Evolutionary conservation across 2,888 invertebrate species (phyloP), one percentile per base, ranked within the genome.

Genomic region (Nymphalis urticae): DNA sequence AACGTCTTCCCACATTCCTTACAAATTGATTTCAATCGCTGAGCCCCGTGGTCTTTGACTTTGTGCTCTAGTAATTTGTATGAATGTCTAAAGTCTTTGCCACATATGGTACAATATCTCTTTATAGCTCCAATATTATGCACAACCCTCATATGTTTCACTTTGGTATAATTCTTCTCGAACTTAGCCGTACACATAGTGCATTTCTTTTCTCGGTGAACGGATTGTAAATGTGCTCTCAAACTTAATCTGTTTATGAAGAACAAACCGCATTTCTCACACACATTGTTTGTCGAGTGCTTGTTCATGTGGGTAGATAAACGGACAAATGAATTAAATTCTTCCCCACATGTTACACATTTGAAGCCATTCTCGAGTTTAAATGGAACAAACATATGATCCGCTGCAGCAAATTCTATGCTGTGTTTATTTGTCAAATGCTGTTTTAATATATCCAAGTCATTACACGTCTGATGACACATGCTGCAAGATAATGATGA

Each of bases 201-300:
- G 59, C 88, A 87, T 66, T 83, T 81, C 13, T 80, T 81, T 58
- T 80, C 80, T 64, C 42, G 79, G 19, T 87, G 87, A 21, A 80
- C 68, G 0, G 77, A 70, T 8, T 76, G 73, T 0, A 84, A 73
- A 21, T 88, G 88, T 9, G 75, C 72, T 1, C 84, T 72, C 2
- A 88, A 67, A 48, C 83, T 82, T 0, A 77, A 10, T 0, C 83
- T 73, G 48, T 84, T 86, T 0, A 82, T 84, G 65, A 80, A 86
- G 0, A 81, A 80, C 0, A 72, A 64, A 0, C 85, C 86, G 51
- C 86, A 86, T 0, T 74, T 78, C 8, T 86, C 86, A 6, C 86
- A 86, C 0, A 86, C 81, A 51, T 86, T 81, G 53, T 82, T 80
- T 0, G 74, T 77, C 8, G 79, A 85, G 67, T 86, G 86, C 0